Evolutionary conservation across 2,888 invertebrate species (phyloP), one percentile per base, ranked within the genome.

Genomic region (Cheilosia grossa): DNA sequence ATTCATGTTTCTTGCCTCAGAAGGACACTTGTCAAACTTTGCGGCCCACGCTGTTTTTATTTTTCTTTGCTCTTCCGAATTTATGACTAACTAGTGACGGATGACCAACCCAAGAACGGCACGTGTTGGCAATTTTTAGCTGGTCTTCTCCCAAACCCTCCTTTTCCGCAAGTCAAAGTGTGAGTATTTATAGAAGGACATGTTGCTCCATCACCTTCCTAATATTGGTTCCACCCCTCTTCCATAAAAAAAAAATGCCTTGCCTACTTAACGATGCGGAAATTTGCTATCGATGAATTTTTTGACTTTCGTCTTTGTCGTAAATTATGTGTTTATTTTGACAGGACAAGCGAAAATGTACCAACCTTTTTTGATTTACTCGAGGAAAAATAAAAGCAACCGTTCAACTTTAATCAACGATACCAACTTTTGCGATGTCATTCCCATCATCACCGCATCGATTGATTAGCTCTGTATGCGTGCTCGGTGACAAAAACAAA

Each of bases 381-480:
- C 56, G 6, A 19, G 6, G 17, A 19, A 17, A 47, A 19, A 9
- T 78, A 66, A 42, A 47, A 47, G 19, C 17, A 47, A 17, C 17
- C 9, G 17, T 70, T 70, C 63, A 63, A 78, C 19, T 63, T 69
- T 63, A 78, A 78, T 78, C 70, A 63, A 61, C 37, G 63, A 40
- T 40, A 49, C n/a, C 5, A 78, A 78, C 69, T 70, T 78, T 63
- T 63, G 13, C 63, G 63, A 69, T 63, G 49, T 47, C 70, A 70
- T 30, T 30, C 9, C 30, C 30, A 30, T 30, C 30, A 30, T 30
- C 27, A 7, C 27, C 27, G 37, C 47, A 70, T 78, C 78, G 78
- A 70, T 77, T 77, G 77, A 69, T 77, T 67, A 47, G 40, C 61
- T 59, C 15, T 51, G 44, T 47, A 6, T 47, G n/a, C 15, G 44